Percentiles rank a stretch among this genome's conserved stretches.
Evolutionary conservation across 1,140 invertebrate genomes (phyloP).

Genomic region (Phthorimaea operculella): DNA sequence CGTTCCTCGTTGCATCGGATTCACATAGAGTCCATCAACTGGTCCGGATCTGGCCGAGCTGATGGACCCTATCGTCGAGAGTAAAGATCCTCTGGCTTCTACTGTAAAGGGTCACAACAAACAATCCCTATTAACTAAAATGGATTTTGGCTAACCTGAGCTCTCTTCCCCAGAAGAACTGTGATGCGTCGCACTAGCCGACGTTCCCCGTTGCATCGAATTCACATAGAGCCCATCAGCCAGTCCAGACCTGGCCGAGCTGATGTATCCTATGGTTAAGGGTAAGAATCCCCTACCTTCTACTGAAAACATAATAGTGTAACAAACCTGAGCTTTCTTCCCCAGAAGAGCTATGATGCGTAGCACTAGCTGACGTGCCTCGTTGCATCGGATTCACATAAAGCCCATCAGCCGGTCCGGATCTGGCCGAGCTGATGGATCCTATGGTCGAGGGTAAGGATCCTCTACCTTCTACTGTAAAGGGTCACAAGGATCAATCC

Average conservation of each 20-base stretch:
- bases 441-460: conserved; percentile 43
- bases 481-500: conserved; percentile 11
- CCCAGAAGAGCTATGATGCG: conserved; percentile 52
- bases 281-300: conserved; percentile 41
- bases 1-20: conserved; percentile 74
- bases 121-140: conserved; percentile 19
- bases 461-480: conserved; percentile 33
- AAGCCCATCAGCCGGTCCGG: conserved; percentile 77
- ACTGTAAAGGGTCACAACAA: not conserved
- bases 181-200: conserved; percentile 36
- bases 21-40: conserved; percentile 82
- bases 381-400: conserved; percentile 81
- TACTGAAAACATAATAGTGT: conserved; percentile 6
- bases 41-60: conserved; percentile 68
- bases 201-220: conserved; percentile 68
- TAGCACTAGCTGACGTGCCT: conserved; percentile 23
- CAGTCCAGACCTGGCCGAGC: conserved; percentile 68
- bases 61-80: conserved; percentile 44
- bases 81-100: conserved; percentile 40
- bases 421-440: conserved; percentile 58
- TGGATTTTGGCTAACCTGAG: conserved; percentile 58
- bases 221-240: conserved; percentile 85
- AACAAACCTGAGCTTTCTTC: conserved; percentile 60
- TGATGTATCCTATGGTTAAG: conserved; percentile 46
- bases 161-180: conserved; percentile 62